Conservation (phyloP, 2,113 vertebrate genomes). For the Burhinus bistriatus region DNA sequence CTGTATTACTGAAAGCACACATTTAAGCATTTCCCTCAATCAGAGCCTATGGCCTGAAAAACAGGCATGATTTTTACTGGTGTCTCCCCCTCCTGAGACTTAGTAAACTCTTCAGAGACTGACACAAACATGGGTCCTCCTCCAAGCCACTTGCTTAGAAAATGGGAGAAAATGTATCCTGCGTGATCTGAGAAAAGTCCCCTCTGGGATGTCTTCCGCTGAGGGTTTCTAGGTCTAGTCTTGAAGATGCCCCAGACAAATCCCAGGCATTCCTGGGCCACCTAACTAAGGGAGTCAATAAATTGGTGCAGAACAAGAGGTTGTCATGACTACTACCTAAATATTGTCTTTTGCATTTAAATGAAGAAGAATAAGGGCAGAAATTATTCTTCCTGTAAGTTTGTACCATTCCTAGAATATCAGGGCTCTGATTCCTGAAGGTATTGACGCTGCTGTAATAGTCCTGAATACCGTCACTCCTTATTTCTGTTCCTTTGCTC, state of each 20-base stretch:
- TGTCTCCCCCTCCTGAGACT: not conserved
- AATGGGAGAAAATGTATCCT: not conserved
- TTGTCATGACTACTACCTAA: not conserved
- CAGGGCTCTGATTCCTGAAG: not conserved
- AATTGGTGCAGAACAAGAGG: not conserved
- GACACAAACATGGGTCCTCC: not conserved
- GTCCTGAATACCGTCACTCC: not conserved
- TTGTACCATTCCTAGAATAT: not conserved
- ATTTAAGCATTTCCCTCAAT: not conserved
- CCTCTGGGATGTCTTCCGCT: not conserved
- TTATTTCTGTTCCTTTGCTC: not conserved
- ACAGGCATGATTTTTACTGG: not conserved
- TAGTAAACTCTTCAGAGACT: not conserved
- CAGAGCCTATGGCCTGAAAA: not conserved
- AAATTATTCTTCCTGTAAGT: not conserved
- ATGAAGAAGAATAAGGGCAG: not conserved
- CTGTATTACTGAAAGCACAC: not conserved
- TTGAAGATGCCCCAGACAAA: not conserved
- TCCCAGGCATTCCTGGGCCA: not conserved
- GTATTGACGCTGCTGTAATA: not conserved
- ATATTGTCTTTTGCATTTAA: not conserved
- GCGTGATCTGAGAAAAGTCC: not conserved
- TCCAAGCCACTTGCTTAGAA: not conserved
- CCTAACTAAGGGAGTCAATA: not conserved
- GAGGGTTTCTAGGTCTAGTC: not conserved